A percentile compares a stretch with the other conserved stretches of the same genome.
These are phyloP conservation scores for Drosophila simulans DNA, from an alignment of 1,140 invertebrate genomes.

Conservation along the genomic window DNA sequence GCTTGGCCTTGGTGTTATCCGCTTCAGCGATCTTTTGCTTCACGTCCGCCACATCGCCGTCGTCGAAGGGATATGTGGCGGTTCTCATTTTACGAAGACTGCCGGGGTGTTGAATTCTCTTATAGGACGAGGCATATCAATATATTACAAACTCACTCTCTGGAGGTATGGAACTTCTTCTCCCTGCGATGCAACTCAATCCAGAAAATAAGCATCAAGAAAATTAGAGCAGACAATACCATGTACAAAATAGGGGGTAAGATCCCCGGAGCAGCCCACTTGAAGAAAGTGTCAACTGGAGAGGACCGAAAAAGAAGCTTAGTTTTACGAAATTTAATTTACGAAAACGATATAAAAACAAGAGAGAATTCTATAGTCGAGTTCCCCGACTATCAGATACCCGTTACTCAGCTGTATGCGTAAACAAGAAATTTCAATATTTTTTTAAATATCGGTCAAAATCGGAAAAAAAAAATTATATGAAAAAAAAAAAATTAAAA, in stretches of 20 bases:
- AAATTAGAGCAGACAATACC: conserved; percentile 26
- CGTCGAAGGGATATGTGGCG: conserved; percentile 68
- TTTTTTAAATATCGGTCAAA: no score
- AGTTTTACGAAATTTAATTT: neutral
- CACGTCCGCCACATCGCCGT: conserved; percentile 72
- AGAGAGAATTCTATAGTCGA: no score
- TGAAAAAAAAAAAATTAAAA: no score
- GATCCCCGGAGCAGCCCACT: conserved; percentile 66
- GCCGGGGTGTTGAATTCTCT: neutral
- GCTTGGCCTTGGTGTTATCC: conserved; percentile 60
- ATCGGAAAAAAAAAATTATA: no score
- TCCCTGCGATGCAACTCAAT: conserved; percentile 69
- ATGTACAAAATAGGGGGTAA: conserved; percentile 55
- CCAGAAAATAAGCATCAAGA: conserved; percentile 58
- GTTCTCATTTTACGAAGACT: conserved; percentile 58
- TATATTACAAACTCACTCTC: conserved; percentile 49
- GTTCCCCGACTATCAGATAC: no score
- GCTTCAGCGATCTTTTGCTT: conserved; percentile 68
- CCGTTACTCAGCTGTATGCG: no score
- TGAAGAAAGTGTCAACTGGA: conserved; percentile 51
- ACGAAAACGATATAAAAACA: no score
- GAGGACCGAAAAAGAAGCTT: neutral
- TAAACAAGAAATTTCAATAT: no score
- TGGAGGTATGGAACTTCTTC: conserved; percentile 56
- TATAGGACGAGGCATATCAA: neutral